These are phyloP conservation scores for Bombylius major DNA, from an alignment of 2,888 invertebrate species.

Conservation along the genomic window DNA sequence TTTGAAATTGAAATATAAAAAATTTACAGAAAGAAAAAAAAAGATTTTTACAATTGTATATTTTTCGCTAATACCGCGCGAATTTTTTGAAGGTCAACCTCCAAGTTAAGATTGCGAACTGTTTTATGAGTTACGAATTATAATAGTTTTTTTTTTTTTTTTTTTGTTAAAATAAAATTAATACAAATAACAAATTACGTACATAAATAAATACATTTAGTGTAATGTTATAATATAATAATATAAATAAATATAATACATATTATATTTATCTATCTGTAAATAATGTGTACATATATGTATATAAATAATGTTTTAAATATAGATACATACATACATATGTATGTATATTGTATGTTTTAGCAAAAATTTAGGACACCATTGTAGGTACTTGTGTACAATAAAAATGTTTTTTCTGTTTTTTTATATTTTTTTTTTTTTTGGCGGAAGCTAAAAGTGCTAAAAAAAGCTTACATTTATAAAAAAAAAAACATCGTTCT, in stretches of 20 bases:
- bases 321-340: too few relatives aligned
- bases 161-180: too few relatives aligned
- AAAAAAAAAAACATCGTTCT: too few relatives aligned
- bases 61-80: conserved; percentile 2
- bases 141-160: too few relatives aligned
- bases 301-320: too few relatives aligned
- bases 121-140: background rate
- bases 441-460: background rate
- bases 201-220: too few relatives aligned
- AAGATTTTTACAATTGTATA: background rate
- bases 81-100: conserved; percentile 12
- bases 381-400: background rate
- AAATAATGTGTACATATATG: too few relatives aligned
- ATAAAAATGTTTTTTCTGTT: background rate
- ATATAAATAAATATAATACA: too few relatives aligned
- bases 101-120: conserved; percentile 8
- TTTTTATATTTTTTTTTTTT: background rate
- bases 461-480: background rate
- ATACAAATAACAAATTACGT: too few relatives aligned
- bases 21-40: background rate
- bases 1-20: background rate
- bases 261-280: too few relatives aligned
- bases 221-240: too few relatives aligned
- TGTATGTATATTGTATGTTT: too few relatives aligned
- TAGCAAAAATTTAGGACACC: conserved; percentile 12